Base-by-base conservation (phyloP, 1,140 invertebrate species). In the Antheraea mylitta region DNA sequence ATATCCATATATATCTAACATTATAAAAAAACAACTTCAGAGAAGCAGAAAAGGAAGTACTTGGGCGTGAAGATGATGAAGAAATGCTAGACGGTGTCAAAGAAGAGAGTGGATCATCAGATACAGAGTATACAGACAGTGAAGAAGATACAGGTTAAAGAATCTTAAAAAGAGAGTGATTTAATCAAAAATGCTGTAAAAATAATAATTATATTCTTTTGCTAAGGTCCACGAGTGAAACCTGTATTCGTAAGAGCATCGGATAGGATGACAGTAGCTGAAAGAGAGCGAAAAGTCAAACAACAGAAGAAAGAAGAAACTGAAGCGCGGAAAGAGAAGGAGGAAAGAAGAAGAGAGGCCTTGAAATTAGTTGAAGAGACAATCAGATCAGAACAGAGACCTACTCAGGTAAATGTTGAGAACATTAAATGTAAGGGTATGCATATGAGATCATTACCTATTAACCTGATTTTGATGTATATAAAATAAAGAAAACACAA, bases 221-320 rank as follows among this genome's bases (percentile, higher is more conserved):
- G 22, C 22, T 60, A 60, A 83, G 95, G 95, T 0, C 98, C 98
- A 0, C 93, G 98, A 68, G 94, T 99, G 8, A 99, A 99, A 83
- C 99, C 99, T 7, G 97, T 99, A 0, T 99, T 99, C 94, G 98
- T 99, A 0, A 94, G 97, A 71, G 99, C 99, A 84, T 95, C 95
- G 73, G 98, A 99, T 84, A 94, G 99, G 71, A 96, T 99, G 58
- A 99, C 99, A 7, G 96, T 99, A 48, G 96, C 98, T 78, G 98
- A 99, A 83, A 96, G 97, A 80, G 98, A 99, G 84, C 96, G 96
- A 64, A 97, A 99, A 91, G 95, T 96, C 59, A 93, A 95, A 75
- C 96, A 96, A 78, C 95, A 98, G 80, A 98, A 98, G 81, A 96
- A 97, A 89, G 86, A 95, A 63, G 97, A 98, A 89, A 83, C 94